Percentiles rank a stretch among this genome's conserved stretches.
phyloP scores from a whole-genome alignment of 2,113 vertebrate species.

The Labrus mixtus region DNA sequence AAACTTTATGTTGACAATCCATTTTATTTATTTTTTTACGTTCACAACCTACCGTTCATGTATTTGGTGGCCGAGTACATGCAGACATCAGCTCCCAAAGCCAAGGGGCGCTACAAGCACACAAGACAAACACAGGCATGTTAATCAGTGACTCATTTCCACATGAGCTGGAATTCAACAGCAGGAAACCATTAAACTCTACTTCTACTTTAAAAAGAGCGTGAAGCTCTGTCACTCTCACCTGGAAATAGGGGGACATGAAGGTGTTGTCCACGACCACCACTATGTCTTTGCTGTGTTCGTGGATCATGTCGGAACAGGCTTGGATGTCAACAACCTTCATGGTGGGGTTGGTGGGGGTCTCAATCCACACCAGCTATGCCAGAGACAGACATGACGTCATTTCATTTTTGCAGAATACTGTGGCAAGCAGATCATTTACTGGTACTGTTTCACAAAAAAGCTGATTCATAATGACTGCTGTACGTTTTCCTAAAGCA shows the following conservation, averaged over 20 bases:
- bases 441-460: not conserved
- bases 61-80: conserved; percentile 97
- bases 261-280: conserved; percentile 96
- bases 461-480: not conserved
- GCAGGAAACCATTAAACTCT: not conserved
- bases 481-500: not conserved
- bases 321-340: conserved; percentile 91
- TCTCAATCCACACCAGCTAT: conserved; percentile 95
- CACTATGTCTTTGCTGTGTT: conserved; percentile 85
- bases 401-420: not conserved
- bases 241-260: conserved; percentile 98
- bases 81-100: conserved; percentile 95
- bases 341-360: conserved; percentile 91
- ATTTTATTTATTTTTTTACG: not conserved
- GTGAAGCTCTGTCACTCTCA: conserved; percentile 56
- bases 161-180: conserved; percentile 17
- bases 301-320: conserved; percentile 84
- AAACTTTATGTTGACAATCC: too few species aligned
- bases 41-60: conserved; percentile 90
- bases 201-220: conserved; percentile 4
- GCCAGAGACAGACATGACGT: not conserved
- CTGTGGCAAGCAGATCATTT: too few species aligned
- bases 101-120: conserved; percentile 87
- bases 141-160: conserved; percentile 32
- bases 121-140: conserved; percentile 52